Evolutionary conservation across 2,888 invertebrate species (phyloP), one percentile per base, ranked within the genome.

Genomic region (Branchellion lobata): DNA sequence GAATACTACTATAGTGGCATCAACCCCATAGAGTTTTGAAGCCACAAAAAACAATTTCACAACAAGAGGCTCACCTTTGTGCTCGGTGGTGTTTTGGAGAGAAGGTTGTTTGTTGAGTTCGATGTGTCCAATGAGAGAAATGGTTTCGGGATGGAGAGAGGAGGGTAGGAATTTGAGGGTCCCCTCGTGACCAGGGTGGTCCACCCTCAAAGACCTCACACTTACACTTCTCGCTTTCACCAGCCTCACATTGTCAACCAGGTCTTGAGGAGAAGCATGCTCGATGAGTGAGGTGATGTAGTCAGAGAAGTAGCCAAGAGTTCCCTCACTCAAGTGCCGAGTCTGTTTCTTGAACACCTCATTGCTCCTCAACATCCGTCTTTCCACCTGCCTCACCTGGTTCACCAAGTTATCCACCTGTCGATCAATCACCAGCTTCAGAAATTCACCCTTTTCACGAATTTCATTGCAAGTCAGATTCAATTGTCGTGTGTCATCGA

Each of bases 231-330:
- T 33, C n/a, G 33, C 31, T 21, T 77, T 77, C n/a, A 65, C 33
- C n/a, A 14, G 24, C 27, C 77, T 77, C 2, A 77, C 77, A n/a
- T 29, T 57, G 21, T 77, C 77, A 18, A 77, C 65, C 21, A 77
- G 40, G 21, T 77, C 77, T 36, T 77, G 57, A 0, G 61, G 34
- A 3, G 61, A 5, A n/a, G 53, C 77, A 34, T 77, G 34, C 1
- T 33, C 29, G 5, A 29, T n/a, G 57, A 77, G 24, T 18, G 24
- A 24, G 18, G 47, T 33, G 24, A 77, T 36, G 36, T 65, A 77
- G 8, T 53, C n/a, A 1, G 34, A 57, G 40, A 77, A 77, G 61
- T 53, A 51, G 18, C 8, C 21, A 11, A 77, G 18, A 2, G 11
- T 40, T n/a, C 57, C 53, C 34, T 65, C 77, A 47, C 31, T 77